These are phyloP conservation scores for Trichopria drosophilae DNA, from an alignment of 2,888 invertebrate species.

Conservation along the genomic window DNA sequence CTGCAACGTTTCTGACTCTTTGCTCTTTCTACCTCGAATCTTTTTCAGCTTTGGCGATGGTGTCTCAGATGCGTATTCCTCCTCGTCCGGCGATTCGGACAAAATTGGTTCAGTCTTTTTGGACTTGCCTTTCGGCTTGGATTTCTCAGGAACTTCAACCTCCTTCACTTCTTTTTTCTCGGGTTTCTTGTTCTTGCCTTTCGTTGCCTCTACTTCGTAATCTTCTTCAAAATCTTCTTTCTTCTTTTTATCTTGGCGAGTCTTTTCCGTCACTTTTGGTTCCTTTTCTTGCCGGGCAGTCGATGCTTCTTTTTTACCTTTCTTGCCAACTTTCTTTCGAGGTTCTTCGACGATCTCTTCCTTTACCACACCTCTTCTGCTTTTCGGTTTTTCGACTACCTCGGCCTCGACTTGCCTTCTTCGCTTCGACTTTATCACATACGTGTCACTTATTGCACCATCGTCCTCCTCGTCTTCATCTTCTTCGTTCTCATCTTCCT, in stretches of 20 bases:
- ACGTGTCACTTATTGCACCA: constrained; percentile 50
- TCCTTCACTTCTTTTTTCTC: constrained; percentile 45
- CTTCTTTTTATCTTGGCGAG: constrained; percentile 48
- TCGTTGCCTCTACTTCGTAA: constrained; percentile 45
- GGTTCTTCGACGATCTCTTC: constrained; percentile 42
- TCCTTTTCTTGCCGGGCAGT: constrained; percentile 41
- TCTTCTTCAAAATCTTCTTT: constrained; percentile 53
- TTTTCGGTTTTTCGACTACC: no score
- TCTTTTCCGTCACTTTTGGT: constrained; percentile 38
- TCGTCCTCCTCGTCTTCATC: constrained; percentile 46
- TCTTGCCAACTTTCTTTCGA: constrained; percentile 41
- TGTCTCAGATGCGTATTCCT: constrained; percentile 39
- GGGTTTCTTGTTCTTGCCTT: constrained; percentile 48
- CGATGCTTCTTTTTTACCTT: constrained; percentile 41
- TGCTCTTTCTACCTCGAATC: constrained; percentile 41
- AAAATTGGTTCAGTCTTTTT: no score
- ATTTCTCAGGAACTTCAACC: constrained; percentile 35
- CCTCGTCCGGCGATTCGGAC: constrained; percentile 38
- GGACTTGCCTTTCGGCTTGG: no score
- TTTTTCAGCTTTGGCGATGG: constrained; percentile 58
- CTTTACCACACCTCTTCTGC: constrained; percentile 50
- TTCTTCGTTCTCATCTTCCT: constrained; percentile 40
- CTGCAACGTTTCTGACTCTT: constrained; percentile 31
- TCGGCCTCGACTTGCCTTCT: constrained; percentile 39
- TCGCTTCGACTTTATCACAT: constrained; percentile 51